These are phyloP conservation scores for Lasioglossum villosulum DNA, from an alignment of 2,888 invertebrate genomes.

Conservation along the genomic window DNA sequence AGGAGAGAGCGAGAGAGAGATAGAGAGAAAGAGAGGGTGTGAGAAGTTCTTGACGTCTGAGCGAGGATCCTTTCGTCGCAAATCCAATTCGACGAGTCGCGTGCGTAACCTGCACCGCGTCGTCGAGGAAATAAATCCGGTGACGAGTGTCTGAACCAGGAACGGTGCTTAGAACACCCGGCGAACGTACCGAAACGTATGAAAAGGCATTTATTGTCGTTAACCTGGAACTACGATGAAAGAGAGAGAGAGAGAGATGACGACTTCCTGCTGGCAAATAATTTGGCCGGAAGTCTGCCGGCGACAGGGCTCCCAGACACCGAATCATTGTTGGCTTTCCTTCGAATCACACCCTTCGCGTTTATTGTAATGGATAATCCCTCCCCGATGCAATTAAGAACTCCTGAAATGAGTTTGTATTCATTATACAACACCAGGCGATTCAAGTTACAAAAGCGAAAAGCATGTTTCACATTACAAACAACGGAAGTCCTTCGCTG, in stretches of 20 bases:
- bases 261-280: conserved; percentile 22
- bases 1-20: background rate
- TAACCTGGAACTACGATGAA: conserved; percentile 27
- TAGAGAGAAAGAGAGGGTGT: background rate
- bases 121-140: conserved; percentile 62
- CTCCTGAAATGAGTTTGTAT: background rate
- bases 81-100: conserved; percentile 63
- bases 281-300: conserved; percentile 41
- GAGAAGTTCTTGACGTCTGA: conserved; percentile 59
- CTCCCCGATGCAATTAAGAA: background rate
- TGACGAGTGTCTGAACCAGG: conserved; percentile 58
- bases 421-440: background rate
- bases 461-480: background rate
- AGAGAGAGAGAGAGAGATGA: conserved; percentile 9
- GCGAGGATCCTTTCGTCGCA: conserved; percentile 52
- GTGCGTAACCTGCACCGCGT: conserved; percentile 42
- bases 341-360: background rate
- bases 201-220: conserved; percentile 53
- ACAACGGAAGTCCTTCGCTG: background rate
- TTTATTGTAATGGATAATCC: background rate
- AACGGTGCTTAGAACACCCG: conserved; percentile 28
- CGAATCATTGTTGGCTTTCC: conserved; percentile 37
- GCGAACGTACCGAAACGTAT: conserved; percentile 11
- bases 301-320: background rate
- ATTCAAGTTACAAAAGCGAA: background rate